Percentiles rank a stretch among this genome's conserved stretches.
Conservation (phyloP, 1,140 invertebrate species). For the Gryon sp. region DNA sequence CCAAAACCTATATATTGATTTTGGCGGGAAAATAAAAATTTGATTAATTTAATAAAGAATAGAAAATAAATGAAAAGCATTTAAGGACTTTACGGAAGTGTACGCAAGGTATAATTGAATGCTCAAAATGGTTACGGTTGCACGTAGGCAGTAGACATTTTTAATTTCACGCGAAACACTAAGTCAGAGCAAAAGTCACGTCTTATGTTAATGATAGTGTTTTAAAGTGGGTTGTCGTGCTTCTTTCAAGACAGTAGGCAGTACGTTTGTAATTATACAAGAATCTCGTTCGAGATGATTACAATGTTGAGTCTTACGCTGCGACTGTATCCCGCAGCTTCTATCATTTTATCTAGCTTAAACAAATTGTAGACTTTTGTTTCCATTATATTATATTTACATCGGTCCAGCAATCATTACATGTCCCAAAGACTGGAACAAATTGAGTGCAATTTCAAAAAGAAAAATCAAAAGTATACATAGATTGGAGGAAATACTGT, state of each 20-base stretch:
- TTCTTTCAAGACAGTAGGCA: constrained; percentile 38
- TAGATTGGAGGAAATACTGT: too few species aligned
- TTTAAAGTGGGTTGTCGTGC: constrained; percentile 55
- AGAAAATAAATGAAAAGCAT: too few species aligned
- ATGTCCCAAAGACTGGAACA: too few species aligned
- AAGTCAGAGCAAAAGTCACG: constrained; percentile 51
- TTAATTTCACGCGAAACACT: constrained; percentile 45
- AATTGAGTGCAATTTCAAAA: too few species aligned
- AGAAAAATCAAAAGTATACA: too few species aligned
- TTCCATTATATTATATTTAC: too few species aligned
- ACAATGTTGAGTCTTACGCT: constrained; percentile 29
- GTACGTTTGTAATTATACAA: constrained; percentile 47
- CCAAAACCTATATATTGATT: too few species aligned
- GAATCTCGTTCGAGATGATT: constrained; percentile 52
- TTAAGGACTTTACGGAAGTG: constrained; percentile 5
- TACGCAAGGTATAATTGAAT: constrained; percentile 20
- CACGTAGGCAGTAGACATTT: constrained; percentile 29
- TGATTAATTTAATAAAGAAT: too few species aligned
- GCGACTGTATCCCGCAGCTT: background rate
- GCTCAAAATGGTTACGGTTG: constrained; percentile 19
- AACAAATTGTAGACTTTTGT: too few species aligned
- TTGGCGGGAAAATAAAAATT: too few species aligned
- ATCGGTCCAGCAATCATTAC: too few species aligned
- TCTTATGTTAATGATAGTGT: constrained; percentile 58
- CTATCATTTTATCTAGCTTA: too few species aligned